Base-by-base conservation (phyloP, 2,888 invertebrate species). In the Anorthoa munda region DNA sequence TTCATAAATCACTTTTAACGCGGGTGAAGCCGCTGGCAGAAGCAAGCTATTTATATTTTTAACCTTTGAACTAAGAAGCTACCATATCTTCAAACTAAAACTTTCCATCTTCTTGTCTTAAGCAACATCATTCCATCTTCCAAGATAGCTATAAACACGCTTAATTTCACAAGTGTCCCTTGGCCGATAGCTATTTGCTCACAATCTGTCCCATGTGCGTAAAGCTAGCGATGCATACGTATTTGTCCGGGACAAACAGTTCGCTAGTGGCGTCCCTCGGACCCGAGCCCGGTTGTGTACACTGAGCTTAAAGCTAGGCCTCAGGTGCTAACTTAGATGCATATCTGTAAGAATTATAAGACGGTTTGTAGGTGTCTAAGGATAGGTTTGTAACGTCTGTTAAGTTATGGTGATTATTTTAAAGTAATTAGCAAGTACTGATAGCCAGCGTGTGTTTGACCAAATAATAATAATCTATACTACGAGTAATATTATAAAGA, bases 241-340 rank as follows among this genome's bases (percentile, higher is more conserved):
- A 75, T 89, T 88, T 88, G 84, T 77, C 63, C 46, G 45, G 61
- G 58, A 64, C 87, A 89, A 89, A 89, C 86, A 87, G 70, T 71
- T 64, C 73, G 75, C 69, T 74, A 80, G 82, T 80, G 78, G 75
- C 86, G 76, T 81, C 80, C 81, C 71, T 76, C 75, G 65, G 63
- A 75, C 69, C 69, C 70, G 23, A 68, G 70, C 45, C 64, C 61
- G 70, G 56, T 73, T 88, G 82, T 88, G 85, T 88, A 84, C 77
- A 39, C 48, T 76, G 66, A 72, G 82, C 86, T 84, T 79, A 84
- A 53, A 58, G 61, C 73, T 64, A 72, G 61, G 85, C 72, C 83
- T 77, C 85, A 85, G 85, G 87, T 86, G 85, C 50, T 75, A 74
- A 68, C 77, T 72, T 69, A 82, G 63, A 75, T 75, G 75, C 81